These are phyloP conservation scores for Athrips mouffetella DNA, from an alignment of 2,888 invertebrate species.

Conservation along the genomic window DNA sequence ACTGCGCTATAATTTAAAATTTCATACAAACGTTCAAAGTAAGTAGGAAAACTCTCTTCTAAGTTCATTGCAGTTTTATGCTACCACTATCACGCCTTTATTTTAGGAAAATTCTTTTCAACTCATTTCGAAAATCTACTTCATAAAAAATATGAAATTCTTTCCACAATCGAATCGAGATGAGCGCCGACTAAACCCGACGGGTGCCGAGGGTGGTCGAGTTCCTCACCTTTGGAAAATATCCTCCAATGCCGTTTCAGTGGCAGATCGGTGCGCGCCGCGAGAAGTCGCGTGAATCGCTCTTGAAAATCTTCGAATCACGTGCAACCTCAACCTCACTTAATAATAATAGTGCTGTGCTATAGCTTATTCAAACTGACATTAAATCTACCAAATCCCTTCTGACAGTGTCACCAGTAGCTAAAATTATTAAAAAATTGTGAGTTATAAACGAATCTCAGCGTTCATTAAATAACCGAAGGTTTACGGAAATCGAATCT, in stretches of 20 bases:
- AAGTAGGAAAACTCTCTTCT: not conserved
- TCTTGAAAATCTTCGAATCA: constrained; percentile 23
- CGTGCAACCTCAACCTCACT: constrained; percentile 44
- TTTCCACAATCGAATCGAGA: constrained; percentile 69
- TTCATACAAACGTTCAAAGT: no score
- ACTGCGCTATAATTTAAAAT: no score
- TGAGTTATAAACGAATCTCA: no score
- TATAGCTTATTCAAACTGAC: constrained; percentile 45
- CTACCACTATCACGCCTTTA: not conserved
- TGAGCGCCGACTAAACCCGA: constrained; percentile 62
- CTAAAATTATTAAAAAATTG: not conserved
- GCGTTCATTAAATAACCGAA: no score
- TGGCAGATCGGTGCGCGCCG: constrained; percentile 53
- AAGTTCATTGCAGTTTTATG: not conserved
- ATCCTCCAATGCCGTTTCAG: constrained; percentile 72
- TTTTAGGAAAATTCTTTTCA: constrained; percentile 34
- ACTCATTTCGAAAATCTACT: constrained; percentile 36
- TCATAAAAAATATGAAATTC: constrained; percentile 53
- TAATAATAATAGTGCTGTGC: constrained; percentile 42
- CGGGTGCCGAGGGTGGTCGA: constrained; percentile 55
- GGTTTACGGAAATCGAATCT: no score
- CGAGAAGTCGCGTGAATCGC: constrained; percentile 41
- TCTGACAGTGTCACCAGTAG: not conserved
- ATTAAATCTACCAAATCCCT: not conserved
- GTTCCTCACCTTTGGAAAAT: constrained; percentile 72